Percentiles rank a stretch among this genome's conserved stretches.
Conservation (phyloP, 2,888 invertebrate species). For the Cosmia trapezina region DNA sequence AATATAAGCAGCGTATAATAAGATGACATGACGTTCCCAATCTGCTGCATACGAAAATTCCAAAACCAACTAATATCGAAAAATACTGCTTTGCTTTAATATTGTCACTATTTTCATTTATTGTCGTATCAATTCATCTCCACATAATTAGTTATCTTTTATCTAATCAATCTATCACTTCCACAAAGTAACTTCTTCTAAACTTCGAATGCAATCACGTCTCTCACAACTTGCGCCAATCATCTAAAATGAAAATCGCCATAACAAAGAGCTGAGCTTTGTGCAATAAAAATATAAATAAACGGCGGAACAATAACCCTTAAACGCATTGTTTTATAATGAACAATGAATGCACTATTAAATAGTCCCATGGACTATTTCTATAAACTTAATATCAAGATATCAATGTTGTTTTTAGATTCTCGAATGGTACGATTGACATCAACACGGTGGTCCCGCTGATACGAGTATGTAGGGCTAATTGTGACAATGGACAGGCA, state of each 20-base stretch:
- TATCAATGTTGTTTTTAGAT: constrained; percentile 25
- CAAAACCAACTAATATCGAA: too few relatives aligned
- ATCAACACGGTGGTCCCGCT: background rate
- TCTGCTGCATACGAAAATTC: background rate
- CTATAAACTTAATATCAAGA: constrained; percentile 43
- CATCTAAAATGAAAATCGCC: constrained; percentile 72
- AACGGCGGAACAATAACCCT: constrained; percentile 78
- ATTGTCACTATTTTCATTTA: background rate
- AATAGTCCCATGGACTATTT: constrained; percentile 42
- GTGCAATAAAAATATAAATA: constrained; percentile 82
- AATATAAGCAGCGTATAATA: too few relatives aligned
- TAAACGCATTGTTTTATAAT: constrained; percentile 80
- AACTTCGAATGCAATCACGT: background rate
- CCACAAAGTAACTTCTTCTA: background rate
- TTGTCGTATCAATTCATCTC: background rate
- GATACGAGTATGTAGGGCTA: too few relatives aligned
- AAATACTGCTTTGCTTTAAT: background rate
- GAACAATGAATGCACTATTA: constrained; percentile 67
- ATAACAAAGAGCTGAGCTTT: constrained; percentile 78
- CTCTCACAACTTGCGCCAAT: constrained; percentile 64
- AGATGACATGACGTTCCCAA: background rate
- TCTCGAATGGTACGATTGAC: background rate
- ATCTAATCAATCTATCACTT: background rate
- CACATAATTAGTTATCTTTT: background rate
- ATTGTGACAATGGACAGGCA: background rate